A percentile compares a stretch with the other conserved stretches of the same genome.
Conservation (phyloP, 2,797 vertebrate species). For the Molossus alvarezi region DNA sequence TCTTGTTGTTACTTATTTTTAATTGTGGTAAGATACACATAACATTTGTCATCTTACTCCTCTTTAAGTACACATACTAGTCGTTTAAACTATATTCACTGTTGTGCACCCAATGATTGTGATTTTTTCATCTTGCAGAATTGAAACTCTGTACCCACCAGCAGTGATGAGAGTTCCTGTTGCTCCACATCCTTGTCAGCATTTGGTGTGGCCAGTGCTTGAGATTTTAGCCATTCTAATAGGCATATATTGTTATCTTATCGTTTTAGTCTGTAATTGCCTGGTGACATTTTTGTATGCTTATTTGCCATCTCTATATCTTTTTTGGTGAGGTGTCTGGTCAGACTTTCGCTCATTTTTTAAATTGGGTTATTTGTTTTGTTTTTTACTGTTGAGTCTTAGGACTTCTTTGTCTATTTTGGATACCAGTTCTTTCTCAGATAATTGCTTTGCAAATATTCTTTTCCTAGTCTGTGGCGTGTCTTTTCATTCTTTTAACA, state of each 20-base stretch:
- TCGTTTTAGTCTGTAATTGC: neutral
- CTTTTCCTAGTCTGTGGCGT: neutral
- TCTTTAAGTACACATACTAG: neutral
- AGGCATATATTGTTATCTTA: neutral
- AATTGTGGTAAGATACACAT: neutral
- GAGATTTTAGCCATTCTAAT: neutral
- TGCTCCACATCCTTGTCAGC: neutral
- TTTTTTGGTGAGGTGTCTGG: neutral
- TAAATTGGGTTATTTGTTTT: neutral
- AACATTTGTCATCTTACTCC: neutral
- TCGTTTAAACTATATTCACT: neutral
- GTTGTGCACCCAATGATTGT: neutral
- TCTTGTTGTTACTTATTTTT: neutral
- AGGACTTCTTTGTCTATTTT: neutral
- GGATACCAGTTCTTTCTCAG: neutral
- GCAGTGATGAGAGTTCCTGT: neutral
- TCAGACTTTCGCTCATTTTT: neutral
- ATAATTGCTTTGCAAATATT: neutral
- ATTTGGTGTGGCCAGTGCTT: neutral
- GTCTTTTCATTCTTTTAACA: neutral
- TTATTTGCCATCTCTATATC: neutral
- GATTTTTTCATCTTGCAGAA: neutral
- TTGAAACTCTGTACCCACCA: neutral
- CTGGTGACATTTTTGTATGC: neutral
- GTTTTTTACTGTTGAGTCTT: neutral